These are phyloP conservation scores for Drosophila antonietae DNA, from an alignment of 2,888 invertebrate species.

Conservation along the genomic window DNA sequence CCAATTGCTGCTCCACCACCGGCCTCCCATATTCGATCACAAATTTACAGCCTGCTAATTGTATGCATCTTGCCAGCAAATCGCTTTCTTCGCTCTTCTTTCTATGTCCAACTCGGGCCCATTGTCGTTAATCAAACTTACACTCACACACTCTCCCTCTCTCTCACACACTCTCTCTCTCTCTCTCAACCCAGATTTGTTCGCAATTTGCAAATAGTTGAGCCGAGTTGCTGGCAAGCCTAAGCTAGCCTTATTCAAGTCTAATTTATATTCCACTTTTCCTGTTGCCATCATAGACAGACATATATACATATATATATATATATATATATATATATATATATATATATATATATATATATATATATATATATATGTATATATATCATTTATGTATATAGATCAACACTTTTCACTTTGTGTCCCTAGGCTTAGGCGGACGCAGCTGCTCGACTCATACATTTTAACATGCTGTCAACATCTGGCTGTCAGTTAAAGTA, in stretches of 20 bases:
- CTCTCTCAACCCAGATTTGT: constrained; percentile 12
- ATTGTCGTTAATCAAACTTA: constrained; percentile 43
- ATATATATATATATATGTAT: neutral
- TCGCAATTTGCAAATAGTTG: constrained; percentile 14
- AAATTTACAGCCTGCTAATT: constrained; percentile 82
- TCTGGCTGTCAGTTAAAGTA: neutral
- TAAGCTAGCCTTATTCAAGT: neutral
- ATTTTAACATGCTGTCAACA: neutral
- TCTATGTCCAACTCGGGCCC: constrained; percentile 2
- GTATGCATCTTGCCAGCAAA: constrained; percentile 74
- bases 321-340: neutral
- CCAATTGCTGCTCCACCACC: constrained; percentile 9
- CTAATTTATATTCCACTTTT: constrained; percentile 7
- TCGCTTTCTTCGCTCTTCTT: constrained; percentile 28
- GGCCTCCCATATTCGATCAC: constrained; percentile 60
- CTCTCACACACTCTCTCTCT: too few species aligned
- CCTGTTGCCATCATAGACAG: neutral
- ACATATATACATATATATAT: too few species aligned
- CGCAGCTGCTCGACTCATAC: neutral
- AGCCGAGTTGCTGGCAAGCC: neutral
- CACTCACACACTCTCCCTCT: neutral
- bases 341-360: neutral
- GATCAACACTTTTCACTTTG: neutral
- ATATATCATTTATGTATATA: neutral
- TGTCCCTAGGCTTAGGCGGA: neutral